Base-by-base conservation (phyloP, 2,797 vertebrate species). In the Notolabrus celidotus region DNA sequence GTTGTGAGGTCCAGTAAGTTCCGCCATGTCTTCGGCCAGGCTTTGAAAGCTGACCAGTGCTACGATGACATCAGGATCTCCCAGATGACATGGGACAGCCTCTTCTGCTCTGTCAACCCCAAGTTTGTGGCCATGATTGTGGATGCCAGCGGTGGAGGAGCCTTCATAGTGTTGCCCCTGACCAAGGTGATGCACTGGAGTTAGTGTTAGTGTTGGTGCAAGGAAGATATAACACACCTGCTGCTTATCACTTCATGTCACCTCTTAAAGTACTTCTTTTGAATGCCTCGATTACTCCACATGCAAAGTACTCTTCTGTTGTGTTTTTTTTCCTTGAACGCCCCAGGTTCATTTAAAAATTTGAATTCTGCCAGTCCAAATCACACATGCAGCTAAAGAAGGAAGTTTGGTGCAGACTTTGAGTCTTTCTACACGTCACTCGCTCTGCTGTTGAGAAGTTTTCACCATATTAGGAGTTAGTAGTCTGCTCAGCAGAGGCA, bases 51-150 rank as follows among this genome's bases (percentile, higher is more conserved):
- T 0, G 96, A 98, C 87, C 96, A 97, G 70, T 97, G 96, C 88
- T 98, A 98, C 59, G 96, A 98, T 60, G 96, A 98, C 82, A 96
- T 98, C 74, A 92, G 96, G 0, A 96, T 98, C 85, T 97, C 96
- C 29, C 96, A 97, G 92, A 97, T 96, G 93, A 98, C 96, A 31
- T 98, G 96, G 96, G 96, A 98, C 91, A 96, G 96, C 85, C 96
- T 95, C 86, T 97, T 98, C 92, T 98, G 96, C 75, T 75, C 96
- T 0, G 96, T 97, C 49, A 98, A 98, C 92, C 96, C 96, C 73
- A 97, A 96, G 67, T 98, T 97, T 22, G 90, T 98, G 90, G 96
- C 96, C 89, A 96, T 97, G 87, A 96, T 98, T 33, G 96, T 97
- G 80, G 96, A 97, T 15, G 96, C 96, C 88, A 97, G 96, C 0